phyloP scores from a whole-genome alignment of 2,113 vertebrate genomes.

The Lepidothrix coronata region DNA sequence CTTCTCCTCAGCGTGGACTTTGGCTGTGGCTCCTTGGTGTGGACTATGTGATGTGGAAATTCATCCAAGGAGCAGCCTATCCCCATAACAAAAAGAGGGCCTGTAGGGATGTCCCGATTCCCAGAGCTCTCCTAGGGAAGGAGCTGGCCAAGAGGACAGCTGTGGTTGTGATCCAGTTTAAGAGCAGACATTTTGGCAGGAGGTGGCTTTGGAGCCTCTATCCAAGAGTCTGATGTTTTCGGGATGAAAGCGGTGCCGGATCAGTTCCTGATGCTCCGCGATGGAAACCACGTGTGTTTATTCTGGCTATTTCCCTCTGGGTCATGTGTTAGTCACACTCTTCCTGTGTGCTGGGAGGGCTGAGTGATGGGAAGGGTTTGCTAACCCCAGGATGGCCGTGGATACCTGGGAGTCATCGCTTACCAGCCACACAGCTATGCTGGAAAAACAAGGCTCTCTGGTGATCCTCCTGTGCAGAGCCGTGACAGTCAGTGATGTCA shows the following conservation, averaged over 20 bases:
- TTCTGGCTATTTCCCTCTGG: neutral
- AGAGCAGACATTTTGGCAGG: neutral
- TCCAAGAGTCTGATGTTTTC: neutral
- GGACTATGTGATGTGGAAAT: neutral
- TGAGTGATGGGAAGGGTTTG: neutral
- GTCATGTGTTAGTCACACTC: neutral
- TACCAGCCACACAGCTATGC: neutral
- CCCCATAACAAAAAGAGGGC: neutral
- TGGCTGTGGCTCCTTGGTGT: neutral
- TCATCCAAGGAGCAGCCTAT: neutral
- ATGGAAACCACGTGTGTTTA: neutral
- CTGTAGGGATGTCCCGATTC: neutral
- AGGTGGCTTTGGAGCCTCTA: neutral
- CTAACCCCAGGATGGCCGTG: neutral
- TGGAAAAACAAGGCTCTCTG: neutral
- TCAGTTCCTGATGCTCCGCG: accelerated
- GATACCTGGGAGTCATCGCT: accelerated
- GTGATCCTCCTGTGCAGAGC: accelerated
- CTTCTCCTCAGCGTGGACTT: neutral
- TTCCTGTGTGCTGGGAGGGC: neutral
- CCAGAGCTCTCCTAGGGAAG: neutral
- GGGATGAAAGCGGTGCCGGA: accelerated
- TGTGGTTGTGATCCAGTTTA: neutral
- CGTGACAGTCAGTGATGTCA: neutral
- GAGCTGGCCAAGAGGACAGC: neutral